Percentiles rank a stretch among this genome's conserved stretches.
Conservation (phyloP, 2,797 vertebrate species). For the Parauchenoglanis punctatus region DNA sequence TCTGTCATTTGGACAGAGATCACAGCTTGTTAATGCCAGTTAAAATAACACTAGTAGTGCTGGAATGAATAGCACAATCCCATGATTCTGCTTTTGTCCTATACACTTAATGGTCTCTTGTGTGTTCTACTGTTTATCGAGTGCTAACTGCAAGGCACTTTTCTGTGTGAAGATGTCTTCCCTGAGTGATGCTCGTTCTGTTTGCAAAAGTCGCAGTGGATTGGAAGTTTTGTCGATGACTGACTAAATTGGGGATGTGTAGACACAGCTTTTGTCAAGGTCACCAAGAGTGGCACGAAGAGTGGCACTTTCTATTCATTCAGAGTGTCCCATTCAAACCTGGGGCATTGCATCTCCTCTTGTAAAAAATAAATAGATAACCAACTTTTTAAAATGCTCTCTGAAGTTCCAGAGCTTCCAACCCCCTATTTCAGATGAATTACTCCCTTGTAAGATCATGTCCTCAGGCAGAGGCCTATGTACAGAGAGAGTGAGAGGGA, state of each 20-base stretch:
- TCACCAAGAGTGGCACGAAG: not conserved
- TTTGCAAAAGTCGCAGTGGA: not conserved
- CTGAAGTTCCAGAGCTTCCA: constrained; percentile 55
- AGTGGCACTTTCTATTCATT: not conserved
- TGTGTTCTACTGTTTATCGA: not conserved
- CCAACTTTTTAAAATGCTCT: constrained; percentile 48
- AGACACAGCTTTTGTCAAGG: not conserved
- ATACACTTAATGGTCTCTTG: constrained; percentile 19
- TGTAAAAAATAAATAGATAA: constrained; percentile 32
- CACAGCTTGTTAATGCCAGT: constrained; percentile 29
- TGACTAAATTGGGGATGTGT: not conserved
- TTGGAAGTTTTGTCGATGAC: not conserved
- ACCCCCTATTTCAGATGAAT: constrained; percentile 61
- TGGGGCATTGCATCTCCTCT: not conserved
- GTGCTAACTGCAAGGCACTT: not conserved
- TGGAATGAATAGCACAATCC: not conserved
- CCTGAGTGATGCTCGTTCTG: not conserved
- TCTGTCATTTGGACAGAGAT: constrained; percentile 26
- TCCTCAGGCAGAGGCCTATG: constrained; percentile 61
- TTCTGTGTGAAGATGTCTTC: not conserved
- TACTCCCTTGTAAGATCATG: constrained; percentile 61
- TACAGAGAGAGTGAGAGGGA: constrained; percentile 40
- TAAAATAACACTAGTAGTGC: constrained; percentile 24
- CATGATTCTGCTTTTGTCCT: constrained; percentile 14
- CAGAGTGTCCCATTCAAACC: not conserved